Evolutionary conservation across 2,113 vertebrate species (phyloP).

Genomic region (Barnardius zonarius): DNA sequence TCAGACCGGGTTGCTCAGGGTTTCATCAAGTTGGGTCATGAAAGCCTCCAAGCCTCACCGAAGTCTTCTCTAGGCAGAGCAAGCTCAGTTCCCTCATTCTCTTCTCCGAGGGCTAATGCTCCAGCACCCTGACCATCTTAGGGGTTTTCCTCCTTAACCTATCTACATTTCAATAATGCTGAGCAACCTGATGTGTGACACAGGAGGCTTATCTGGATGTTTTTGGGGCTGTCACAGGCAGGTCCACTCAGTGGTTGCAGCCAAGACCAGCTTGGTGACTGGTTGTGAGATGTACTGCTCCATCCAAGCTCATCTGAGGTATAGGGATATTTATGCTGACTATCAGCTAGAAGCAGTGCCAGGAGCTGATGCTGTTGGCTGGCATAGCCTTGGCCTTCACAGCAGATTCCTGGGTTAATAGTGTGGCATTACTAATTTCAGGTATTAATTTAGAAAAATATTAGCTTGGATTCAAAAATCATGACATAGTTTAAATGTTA

Average conservation of each 20-base stretch:
- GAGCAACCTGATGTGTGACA: neutral
- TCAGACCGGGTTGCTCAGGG: neutral
- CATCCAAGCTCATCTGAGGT: neutral
- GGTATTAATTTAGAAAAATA: neutral
- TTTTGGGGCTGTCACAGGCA: neutral
- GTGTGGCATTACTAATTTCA: neutral
- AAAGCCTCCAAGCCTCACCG: neutral
- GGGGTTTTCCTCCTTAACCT: neutral
- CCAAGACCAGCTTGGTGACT: neutral
- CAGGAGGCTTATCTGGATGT: neutral
- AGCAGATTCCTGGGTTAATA: neutral
- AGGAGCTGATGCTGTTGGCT: neutral
- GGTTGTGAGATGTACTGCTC: rapidly evolving
- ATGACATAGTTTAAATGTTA: neutral
- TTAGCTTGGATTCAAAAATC: neutral
- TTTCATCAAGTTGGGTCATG: neutral
- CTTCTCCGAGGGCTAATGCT: neutral
- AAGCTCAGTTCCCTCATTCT: neutral
- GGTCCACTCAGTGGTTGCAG: neutral
- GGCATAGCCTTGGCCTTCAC: neutral
- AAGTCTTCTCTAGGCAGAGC: neutral
- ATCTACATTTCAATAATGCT: rapidly evolving
- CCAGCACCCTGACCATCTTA: rapidly evolving
- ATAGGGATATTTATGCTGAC: neutral
- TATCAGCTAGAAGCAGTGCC: neutral